These are phyloP conservation scores for Acromyrmex heyeri DNA, from an alignment of 1,140 invertebrate species.

Conservation along the genomic window DNA sequence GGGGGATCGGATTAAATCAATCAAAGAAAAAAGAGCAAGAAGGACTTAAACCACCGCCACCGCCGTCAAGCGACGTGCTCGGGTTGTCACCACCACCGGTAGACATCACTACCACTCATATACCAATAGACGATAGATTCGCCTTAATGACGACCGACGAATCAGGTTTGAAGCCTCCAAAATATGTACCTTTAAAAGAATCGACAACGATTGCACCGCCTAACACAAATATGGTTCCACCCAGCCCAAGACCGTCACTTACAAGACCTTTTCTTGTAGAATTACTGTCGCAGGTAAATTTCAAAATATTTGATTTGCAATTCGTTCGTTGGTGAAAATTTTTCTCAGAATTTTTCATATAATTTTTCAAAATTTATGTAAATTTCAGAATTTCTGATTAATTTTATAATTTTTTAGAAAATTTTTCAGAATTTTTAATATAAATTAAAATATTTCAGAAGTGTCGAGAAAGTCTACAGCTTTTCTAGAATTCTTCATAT, in stretches of 20 bases:
- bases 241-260: constrained; percentile 79
- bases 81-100: constrained; percentile 84
- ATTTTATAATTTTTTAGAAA: no score
- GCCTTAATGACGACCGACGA: constrained; percentile 67
- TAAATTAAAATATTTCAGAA: no score
- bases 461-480: no score
- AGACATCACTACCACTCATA: constrained; percentile 80
- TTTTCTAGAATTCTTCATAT: no score
- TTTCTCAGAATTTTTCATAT: no score
- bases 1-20: constrained; percentile 37
- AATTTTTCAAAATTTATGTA: no score
- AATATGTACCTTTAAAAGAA: constrained; percentile 82
- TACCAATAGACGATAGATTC: constrained; percentile 71
- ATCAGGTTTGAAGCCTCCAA: constrained; percentile 80
- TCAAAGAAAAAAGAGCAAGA: constrained; percentile 74
- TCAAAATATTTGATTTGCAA: background rate
- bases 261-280: constrained; percentile 83
- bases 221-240: constrained; percentile 83
- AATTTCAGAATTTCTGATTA: no score
- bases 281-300: constrained; percentile 82
- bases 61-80: constrained; percentile 80
- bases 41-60: constrained; percentile 82
- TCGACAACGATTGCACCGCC: constrained; percentile 76
- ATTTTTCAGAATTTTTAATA: no score
- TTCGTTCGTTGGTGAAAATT: background rate